Conservation (phyloP, 2,797 vertebrate species). For the Ceryle rudis region DNA sequence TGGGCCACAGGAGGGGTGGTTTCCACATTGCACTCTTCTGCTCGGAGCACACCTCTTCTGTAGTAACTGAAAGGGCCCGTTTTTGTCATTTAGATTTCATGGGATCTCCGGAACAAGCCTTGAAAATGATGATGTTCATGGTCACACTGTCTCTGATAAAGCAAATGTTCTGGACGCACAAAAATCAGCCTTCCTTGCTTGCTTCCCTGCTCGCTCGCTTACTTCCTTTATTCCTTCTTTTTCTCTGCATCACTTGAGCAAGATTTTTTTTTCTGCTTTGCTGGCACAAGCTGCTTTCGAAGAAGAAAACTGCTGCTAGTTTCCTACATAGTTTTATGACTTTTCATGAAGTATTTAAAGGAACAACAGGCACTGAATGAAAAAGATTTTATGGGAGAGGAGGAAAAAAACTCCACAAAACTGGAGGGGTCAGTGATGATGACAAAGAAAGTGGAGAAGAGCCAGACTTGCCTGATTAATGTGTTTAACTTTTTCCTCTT, state of each 20-base stretch:
- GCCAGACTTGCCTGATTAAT: background rate
- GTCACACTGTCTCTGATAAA: background rate
- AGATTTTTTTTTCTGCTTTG: background rate
- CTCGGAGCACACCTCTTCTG: fast-evolving
- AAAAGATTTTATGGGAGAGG: background rate
- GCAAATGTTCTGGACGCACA: background rate
- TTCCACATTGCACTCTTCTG: fast-evolving
- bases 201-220: background rate
- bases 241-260: background rate
- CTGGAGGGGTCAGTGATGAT: background rate
- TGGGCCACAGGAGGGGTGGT: background rate
- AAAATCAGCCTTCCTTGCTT: background rate
- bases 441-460: background rate
- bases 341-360: constrained; percentile 38
- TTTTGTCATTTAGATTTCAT: background rate
- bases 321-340: background rate
- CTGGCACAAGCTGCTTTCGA: constrained; percentile 10
- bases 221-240: background rate
- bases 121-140: background rate
- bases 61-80: background rate
- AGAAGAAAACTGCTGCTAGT: constrained; percentile 2
- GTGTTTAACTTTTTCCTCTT: background rate
- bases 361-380: background rate
- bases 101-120: background rate
- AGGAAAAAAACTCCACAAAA: background rate